Base-by-base conservation (phyloP, 2,888 invertebrate genomes). In the Lasioglossum morio region DNA sequence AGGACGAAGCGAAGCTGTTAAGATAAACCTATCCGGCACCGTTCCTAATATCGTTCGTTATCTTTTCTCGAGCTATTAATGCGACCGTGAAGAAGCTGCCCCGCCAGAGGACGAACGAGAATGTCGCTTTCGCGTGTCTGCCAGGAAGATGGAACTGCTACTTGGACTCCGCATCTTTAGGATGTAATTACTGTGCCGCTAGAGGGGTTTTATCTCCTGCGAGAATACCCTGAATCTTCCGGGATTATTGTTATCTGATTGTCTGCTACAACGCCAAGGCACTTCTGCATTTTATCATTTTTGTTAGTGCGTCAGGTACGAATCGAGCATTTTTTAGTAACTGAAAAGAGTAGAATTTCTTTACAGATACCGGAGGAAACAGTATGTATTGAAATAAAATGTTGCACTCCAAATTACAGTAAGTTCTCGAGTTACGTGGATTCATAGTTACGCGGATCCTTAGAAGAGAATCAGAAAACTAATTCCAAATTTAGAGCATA, bases 1-100 rank as follows among this genome's bases (percentile, higher is more conserved):
- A 75, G 75, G 72, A 77, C 82, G 78, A 72, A 84, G 81, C 73
- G 53, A 60, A 81, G 43, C 80, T 77, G 84, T 86, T 85, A 84
- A 88, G 80, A 82, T 75, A 81, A 76, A 78, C 81, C 79, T 76
- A 73, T 76, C 57, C 43, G 30, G 63, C 63, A 30, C 63, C 27
- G 63, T 75, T 79, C 81, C 73, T 37, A 74, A 66, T 73, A 37
- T 66, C 77, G 78, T 73, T 73, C 70, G 75, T 85, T 79, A 78
- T 78, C 82, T 72, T 66, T 53, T 76, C 73, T 16, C 37, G 30
- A 53, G 43, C 79, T 77, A 87, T 87, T 86, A 87, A 82, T 83
- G 79, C 75, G 75, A 78, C 81, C 77, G 75, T 85, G 85, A 90
- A 88, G 72, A 74, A 46, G 46, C 72, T 73, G 34, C 70, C 57